Evolutionary conservation across 1,140 invertebrate genomes (phyloP), one percentile per base, ranked within the genome.

Genomic region (Pogonomyrmex barbatus): DNA sequence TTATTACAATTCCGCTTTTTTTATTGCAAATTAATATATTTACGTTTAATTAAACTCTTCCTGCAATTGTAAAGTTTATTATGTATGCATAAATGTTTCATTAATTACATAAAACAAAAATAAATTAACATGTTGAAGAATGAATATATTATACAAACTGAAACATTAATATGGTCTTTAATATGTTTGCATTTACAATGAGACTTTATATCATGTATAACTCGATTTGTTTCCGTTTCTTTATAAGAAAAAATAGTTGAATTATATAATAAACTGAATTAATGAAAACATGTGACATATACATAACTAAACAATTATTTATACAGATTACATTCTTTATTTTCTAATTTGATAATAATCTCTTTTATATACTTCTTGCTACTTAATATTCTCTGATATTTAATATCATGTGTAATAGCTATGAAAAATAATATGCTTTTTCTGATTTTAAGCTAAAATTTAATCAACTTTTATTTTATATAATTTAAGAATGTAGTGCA

Each of bases 31-130:
- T 63, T 78, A 62, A 30, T 17, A 24, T 62, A 9, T 24, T 33
- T 24, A 39, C 36, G 50, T 78, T 9, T 63, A 78, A 78, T 78
- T 78, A 63, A 63, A 24, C 62, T 8, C 4, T 2, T n/a, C 60
- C 17, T 63, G 47, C 4, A 78, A 56, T 75, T 75, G 52, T 52
- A 9, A 54, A 56, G 33, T 73, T 54, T 39, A 73, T 30, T 50
- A 73, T 5, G 14, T 33, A 6, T n/a, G 17, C 62, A 63, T 12
- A 63, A 65, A 36, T 39, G 39, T 65, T 62, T 65, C 42, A 17
- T n/a, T 42, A n/a, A 0, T 36, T 42, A 60, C 3, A n/a, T 60
- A 65, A 65, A n/a, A n/a, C n/a, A n/a, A n/a, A n/a, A n/a, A n/a
- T n/a, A n/a, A n/a, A n/a, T n/a, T n/a, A n/a, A n/a, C n/a, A 65